A percentile compares a stretch with the other conserved stretches of the same genome.
Conservation (phyloP, 2,797 vertebrate genomes). For the Chelidonichthys spinosus region DNA sequence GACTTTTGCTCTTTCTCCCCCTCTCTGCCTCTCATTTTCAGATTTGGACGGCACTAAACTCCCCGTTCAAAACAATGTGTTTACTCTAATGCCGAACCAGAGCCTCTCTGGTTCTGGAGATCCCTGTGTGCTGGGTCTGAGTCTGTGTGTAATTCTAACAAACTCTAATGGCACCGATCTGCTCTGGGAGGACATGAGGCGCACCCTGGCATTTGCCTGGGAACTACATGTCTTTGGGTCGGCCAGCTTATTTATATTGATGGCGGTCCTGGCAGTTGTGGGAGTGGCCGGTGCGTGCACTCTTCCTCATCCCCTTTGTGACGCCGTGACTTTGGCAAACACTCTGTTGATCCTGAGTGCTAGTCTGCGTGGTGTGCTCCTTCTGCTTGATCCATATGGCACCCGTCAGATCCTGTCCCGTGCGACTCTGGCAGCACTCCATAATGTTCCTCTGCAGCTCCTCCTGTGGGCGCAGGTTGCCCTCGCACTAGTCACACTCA, state of each 20-base stretch:
- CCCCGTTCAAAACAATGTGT: conserved; percentile 38
- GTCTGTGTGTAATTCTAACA: conserved; percentile 68
- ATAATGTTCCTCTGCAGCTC: conserved; percentile 87
- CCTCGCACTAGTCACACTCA: conserved; percentile 83
- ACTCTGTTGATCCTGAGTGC: conserved; percentile 82
- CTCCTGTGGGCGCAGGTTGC: conserved; percentile 84
- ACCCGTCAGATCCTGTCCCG: conserved; percentile 81
- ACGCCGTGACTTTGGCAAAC: conserved; percentile 77
- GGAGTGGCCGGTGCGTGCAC: conserved; percentile 72
- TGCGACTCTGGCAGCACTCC: conserved; percentile 82
- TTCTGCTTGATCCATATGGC: conserved; percentile 91
- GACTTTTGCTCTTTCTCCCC: conserved; percentile 16
- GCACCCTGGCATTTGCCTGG: conserved; percentile 88
- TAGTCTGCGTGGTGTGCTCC: conserved; percentile 83
- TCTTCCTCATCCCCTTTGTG: conserved; percentile 71
- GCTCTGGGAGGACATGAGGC: conserved; percentile 88
- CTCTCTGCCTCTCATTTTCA: conserved; percentile 22
- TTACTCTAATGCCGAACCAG: conserved; percentile 47
- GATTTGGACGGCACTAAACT: conserved; percentile 34
- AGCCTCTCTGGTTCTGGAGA: conserved; percentile 36
- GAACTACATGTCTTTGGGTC: conserved; percentile 89
- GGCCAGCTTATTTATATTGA: conserved; percentile 83
- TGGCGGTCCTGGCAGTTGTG: conserved; percentile 78
- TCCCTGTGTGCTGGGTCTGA: conserved; percentile 64
- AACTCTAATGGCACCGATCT: conserved; percentile 83